Evolutionary conservation across 2,113 vertebrate species (phyloP), one percentile per base, ranked within the genome.

Genomic region (Takifugu bimaculatus): DNA sequence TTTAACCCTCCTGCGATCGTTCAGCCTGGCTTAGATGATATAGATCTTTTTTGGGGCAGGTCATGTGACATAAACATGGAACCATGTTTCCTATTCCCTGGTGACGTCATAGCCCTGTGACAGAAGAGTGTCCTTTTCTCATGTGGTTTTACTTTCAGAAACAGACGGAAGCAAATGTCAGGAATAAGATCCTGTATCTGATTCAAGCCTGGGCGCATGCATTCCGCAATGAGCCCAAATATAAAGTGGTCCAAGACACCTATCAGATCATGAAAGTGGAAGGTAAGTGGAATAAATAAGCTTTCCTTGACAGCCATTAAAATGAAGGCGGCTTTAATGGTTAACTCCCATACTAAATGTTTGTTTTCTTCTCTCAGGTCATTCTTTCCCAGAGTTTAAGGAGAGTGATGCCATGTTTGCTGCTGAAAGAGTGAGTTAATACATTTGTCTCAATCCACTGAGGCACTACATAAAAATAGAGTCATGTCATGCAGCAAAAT

Each of bases 181-280:
- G 94, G 56, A 99, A 94, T 74, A 98, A 98, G 88, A 96, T 99
- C 61, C 85, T 99, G 0, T 96, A 97, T 74, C 88, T 99, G 73
- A 96, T 99, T 87, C 97, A 99, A 80, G 97, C 97, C 77, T 99
- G 97, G 97, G 90, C 97, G 5, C 96, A 98, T 0, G 97, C 97
- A 57, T 99, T 99, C 85, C 94, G 97, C 52, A 98, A 99, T 0
- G 97, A 99, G 78, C 96, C 97, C 76, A 98, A 97, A 83, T 99
- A 99, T 88, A 98, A 98, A 79, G 97, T 99, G 87, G 93, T 98
- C 39, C 97, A 99, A 88, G 97, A 99, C 81, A 99, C 97, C 3
- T 99, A 99, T 54, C 97, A 99, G 85, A 99, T 99, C 70, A 96
- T 99, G 95, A 99, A 99, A 86, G 95, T 99, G 47, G 97, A 98